These are phyloP conservation scores for Nasonovia ribisnigri DNA, from an alignment of 2,888 invertebrate genomes.

Conservation along the genomic window DNA sequence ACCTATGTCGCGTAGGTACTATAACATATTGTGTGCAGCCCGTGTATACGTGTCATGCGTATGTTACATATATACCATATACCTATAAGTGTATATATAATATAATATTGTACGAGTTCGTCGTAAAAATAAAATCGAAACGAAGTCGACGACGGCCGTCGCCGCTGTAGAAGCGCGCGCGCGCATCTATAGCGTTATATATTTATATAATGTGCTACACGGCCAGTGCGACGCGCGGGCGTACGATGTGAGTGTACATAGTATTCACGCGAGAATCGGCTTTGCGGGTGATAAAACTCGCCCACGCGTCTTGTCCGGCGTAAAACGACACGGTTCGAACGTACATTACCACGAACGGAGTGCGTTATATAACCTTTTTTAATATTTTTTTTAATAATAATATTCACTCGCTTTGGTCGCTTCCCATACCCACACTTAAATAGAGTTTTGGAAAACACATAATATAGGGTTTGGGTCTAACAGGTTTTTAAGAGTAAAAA, in stretches of 20 bases:
- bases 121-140: constrained; percentile 10
- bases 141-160: neutral
- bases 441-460: neutral
- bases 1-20: neutral
- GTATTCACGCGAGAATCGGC: neutral
- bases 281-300: constrained; percentile 38
- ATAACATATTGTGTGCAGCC: neutral
- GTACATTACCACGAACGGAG: neutral
- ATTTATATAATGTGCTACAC: neutral
- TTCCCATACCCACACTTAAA: neutral
- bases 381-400: neutral
- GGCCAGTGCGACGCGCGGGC: neutral
- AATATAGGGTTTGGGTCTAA: neutral
- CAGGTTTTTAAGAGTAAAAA: neutral
- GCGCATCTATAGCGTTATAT: neutral
- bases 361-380: neutral
- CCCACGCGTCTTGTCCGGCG: constrained; percentile 15
- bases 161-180: neutral
- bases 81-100: neutral
- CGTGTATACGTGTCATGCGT: neutral
- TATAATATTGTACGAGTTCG: neutral
- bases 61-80: neutral
- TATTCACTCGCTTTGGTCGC: neutral
- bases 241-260: neutral
- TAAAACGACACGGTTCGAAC: neutral